A percentile compares a stretch with the other conserved stretches of the same genome.
Conservation (phyloP, 1,140 invertebrate species). For the Trachelipus rathkii region DNA sequence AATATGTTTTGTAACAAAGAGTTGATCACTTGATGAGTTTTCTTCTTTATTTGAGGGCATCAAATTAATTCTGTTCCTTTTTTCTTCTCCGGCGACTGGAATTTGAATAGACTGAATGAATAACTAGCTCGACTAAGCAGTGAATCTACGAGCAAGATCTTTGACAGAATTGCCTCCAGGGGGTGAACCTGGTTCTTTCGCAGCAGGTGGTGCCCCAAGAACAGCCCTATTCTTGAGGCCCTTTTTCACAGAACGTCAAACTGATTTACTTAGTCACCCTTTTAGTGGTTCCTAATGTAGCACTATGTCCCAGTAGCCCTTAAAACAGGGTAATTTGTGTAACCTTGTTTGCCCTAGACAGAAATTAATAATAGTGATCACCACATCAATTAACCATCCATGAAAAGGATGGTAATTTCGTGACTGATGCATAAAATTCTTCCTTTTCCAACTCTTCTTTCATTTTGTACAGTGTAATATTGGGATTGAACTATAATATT, state of each 20-base stretch:
- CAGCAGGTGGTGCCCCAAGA: not conserved
- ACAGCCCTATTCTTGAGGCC: not conserved
- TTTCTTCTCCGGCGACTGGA: too few relatives aligned
- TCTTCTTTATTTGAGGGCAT: too few relatives aligned
- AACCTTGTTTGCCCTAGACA: constrained; percentile 43
- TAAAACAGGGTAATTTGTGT: too few relatives aligned
- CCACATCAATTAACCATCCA: constrained; percentile 76
- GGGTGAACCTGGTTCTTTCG: constrained; percentile 20
- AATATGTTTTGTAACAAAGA: too few relatives aligned
- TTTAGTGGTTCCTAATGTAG: not conserved
- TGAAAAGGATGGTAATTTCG: too few relatives aligned
- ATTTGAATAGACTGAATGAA: too few relatives aligned
- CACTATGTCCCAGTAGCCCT: constrained; percentile 47
- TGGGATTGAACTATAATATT: too few relatives aligned
- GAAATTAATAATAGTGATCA: too few relatives aligned
- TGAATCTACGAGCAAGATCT: constrained; percentile 50
- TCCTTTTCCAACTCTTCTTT: constrained; percentile 78
- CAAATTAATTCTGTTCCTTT: too few relatives aligned
- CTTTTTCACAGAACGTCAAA: not conserved
- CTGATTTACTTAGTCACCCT: too few relatives aligned
- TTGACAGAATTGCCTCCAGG: constrained; percentile 35
- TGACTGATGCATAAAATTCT: constrained; percentile 85
- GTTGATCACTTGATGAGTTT: too few relatives aligned
- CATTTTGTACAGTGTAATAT: constrained; percentile 61
- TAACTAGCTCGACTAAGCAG: constrained; percentile 35